Percentiles rank a stretch among this genome's conserved stretches.
Conservation (phyloP, 2,113 vertebrate genomes). For the Xenus cinereus region DNA sequence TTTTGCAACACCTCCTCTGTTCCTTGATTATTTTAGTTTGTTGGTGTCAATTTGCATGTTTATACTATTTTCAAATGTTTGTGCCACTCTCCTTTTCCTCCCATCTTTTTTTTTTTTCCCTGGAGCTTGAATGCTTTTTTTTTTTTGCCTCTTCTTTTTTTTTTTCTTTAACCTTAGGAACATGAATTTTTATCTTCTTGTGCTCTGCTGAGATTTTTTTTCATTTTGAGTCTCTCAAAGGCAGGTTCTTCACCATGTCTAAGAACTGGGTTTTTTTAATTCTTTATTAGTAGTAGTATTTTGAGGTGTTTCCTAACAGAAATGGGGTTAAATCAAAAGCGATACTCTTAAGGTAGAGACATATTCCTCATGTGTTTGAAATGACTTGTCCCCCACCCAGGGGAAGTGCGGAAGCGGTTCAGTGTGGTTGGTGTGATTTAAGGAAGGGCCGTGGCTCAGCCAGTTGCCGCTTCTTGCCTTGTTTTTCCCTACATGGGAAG, state of each 20-base stretch:
- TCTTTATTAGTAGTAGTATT: background rate
- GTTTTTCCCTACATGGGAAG: background rate
- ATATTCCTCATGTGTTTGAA: background rate
- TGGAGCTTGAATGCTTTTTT: background rate
- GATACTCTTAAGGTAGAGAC: background rate
- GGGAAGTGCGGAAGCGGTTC: accelerated
- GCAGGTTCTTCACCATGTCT: background rate
- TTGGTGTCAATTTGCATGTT: constrained; percentile 12
- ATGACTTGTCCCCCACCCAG: background rate
- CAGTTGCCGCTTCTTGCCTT: background rate
- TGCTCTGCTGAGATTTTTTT: background rate
- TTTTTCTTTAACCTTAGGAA: background rate
- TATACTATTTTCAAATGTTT: constrained; percentile 30
- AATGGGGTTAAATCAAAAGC: background rate
- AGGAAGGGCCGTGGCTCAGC: background rate
- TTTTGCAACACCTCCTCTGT: constrained; percentile 32
- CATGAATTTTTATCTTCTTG: background rate
- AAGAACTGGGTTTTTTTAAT: background rate
- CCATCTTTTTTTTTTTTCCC: background rate
- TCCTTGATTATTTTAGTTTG: constrained; percentile 29
- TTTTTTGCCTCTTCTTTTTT: background rate
- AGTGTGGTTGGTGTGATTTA: background rate
- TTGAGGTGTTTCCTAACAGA: background rate
- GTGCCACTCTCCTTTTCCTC: background rate
- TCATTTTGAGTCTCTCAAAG: background rate